Percentiles rank a stretch among this genome's conserved stretches.
phyloP scores from a whole-genome alignment of 2,113 vertebrate genomes.

The Cricetomys ansorgei region DNA sequence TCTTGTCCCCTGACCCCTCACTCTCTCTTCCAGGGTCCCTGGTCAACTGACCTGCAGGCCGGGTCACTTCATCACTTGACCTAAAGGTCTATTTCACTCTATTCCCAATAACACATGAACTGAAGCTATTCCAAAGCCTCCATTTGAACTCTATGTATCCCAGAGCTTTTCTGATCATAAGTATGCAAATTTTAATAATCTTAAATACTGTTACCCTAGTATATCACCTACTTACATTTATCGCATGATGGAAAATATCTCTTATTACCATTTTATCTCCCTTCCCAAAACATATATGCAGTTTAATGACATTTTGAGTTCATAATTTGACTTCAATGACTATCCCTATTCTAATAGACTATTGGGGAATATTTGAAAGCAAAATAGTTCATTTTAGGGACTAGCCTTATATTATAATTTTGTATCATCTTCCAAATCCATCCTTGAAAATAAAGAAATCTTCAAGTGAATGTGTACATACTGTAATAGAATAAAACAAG shows the following conservation, averaged over 20 bases:
- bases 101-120: not conserved
- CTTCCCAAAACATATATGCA: not conserved
- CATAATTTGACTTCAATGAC: slow-evolving; percentile 20
- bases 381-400: not conserved
- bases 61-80: not conserved
- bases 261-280: not conserved
- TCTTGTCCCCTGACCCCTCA: too few relatives aligned
- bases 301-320: slow-evolving; percentile 10
- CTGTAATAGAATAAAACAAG: not conserved
- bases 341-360: not conserved
- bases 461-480: not conserved
- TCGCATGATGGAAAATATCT: not conserved
- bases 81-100: not conserved
- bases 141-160: not conserved
- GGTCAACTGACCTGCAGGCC: too few relatives aligned
- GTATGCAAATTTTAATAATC: not conserved
- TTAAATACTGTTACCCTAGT: not conserved
- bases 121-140: not conserved
- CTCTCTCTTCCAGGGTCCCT: too few relatives aligned
- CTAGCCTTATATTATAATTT: not conserved
- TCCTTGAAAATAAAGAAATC: not conserved
- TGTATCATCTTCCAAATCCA: not conserved
- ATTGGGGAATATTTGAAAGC: not conserved
- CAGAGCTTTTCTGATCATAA: not conserved
- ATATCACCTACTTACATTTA: too few relatives aligned